phyloP scores from a whole-genome alignment of 1,140 invertebrate species.

The Hypsibius dujardini region DNA sequence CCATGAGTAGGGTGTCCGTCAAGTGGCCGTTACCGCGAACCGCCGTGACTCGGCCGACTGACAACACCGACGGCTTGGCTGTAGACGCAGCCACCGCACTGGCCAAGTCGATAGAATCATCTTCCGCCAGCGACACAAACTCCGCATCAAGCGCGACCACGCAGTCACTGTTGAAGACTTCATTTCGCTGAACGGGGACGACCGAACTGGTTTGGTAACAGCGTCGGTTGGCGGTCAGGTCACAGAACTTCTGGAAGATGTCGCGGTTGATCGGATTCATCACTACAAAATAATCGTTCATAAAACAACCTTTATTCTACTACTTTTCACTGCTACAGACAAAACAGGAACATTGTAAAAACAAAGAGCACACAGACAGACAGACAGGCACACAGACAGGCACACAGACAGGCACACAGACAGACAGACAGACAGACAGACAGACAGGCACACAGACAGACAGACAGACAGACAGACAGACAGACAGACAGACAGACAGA shows the following conservation, averaged over 20 bases:
- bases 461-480: too few relatives aligned
- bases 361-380: too few relatives aligned
- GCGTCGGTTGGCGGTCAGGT: not conserved
- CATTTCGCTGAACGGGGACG: not conserved
- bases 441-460: not conserved
- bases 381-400: too few relatives aligned
- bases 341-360: too few relatives aligned
- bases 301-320: too few relatives aligned
- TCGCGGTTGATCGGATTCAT: conserved; percentile 42
- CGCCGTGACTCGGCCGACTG: conserved; percentile 65
- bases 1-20: conserved; percentile 66
- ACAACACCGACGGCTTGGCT: conserved; percentile 69
- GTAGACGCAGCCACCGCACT: conserved; percentile 74
- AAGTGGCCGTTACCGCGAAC: conserved; percentile 61
- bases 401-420: too few relatives aligned
- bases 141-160: conserved; percentile 77
- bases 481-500: too few relatives aligned
- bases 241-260: conserved; percentile 35
- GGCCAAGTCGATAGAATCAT: conserved; percentile 64
- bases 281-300: too few relatives aligned
- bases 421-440: not conserved
- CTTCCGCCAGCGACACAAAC: conserved; percentile 70
- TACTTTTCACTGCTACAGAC: too few relatives aligned
- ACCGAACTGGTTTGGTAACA: not conserved
- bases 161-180: conserved; percentile 38